A percentile compares a stretch with the other conserved stretches of the same genome.
Evolutionary conservation across 2,888 invertebrate genomes (phyloP).

Genomic region (Eristalis arbustorum): DNA sequence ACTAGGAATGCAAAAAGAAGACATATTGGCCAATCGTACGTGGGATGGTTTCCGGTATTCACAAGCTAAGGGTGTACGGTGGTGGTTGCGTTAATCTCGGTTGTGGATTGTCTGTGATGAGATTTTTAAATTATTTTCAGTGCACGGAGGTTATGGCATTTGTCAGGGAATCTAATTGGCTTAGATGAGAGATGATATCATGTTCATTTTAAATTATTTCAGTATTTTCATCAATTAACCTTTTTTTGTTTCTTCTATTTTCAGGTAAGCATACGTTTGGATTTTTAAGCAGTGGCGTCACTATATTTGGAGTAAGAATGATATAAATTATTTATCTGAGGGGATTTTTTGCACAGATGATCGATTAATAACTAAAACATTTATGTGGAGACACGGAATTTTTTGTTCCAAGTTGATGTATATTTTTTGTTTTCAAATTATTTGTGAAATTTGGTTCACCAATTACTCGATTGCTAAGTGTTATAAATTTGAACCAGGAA

Average conservation of each 20-base stretch:
- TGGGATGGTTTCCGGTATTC: background rate
- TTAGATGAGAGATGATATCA: background rate
- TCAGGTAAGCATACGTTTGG: slow-evolving; percentile 29
- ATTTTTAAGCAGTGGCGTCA: background rate
- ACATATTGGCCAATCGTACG: slow-evolving; percentile 25
- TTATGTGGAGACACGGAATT: background rate
- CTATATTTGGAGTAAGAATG: background rate
- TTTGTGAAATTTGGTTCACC: too few species aligned
- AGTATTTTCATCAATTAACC: background rate
- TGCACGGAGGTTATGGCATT: background rate
- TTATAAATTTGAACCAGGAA: too few species aligned
- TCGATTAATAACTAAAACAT: too few species aligned
- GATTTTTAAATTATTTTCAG: background rate
- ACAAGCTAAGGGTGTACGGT: background rate
- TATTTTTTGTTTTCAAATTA: too few species aligned
- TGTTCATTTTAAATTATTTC: background rate
- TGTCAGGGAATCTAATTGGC: slow-evolving; percentile 15
- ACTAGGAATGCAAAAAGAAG: slow-evolving; percentile 10
- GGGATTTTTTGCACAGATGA: too few species aligned
- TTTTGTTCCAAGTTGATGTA: too few species aligned
- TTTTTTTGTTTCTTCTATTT: slow-evolving; percentile 3
- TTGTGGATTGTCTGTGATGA: background rate
- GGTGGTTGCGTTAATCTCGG: background rate
- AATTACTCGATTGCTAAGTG: too few species aligned
- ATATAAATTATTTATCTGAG: too few species aligned